phyloP scores from a whole-genome alignment of 2,113 vertebrate genomes.

The Myrmecophaga tridactyla region DNA sequence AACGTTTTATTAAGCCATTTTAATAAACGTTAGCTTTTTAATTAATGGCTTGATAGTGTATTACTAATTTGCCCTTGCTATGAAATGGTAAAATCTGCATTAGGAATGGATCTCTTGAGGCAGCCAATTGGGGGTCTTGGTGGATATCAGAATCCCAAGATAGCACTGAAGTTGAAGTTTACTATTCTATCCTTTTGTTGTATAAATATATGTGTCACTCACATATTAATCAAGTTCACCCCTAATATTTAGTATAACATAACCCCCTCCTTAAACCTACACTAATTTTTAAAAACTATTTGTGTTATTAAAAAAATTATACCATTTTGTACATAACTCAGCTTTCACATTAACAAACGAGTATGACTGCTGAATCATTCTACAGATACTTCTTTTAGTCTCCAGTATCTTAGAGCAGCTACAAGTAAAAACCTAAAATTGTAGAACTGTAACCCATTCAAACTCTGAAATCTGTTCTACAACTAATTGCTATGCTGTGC shows the following conservation, averaged over 20 bases:
- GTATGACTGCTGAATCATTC: too few species aligned
- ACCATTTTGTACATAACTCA: background rate
- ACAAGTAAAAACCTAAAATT: too few species aligned
- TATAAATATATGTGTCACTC: constrained; percentile 2
- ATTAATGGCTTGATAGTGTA: background rate
- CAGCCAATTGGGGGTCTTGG: background rate
- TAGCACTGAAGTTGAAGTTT: background rate
- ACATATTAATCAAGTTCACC: background rate
- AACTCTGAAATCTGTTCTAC: too few species aligned
- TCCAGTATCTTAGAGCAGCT: too few species aligned
- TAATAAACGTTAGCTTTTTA: background rate
- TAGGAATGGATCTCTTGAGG: background rate
- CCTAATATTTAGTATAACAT: background rate
- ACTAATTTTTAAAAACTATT: constrained; percentile 19
- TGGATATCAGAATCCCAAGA: background rate
- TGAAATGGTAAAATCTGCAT: background rate
- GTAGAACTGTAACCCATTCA: too few species aligned
- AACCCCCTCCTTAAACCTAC: background rate
- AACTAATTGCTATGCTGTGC: too few species aligned
- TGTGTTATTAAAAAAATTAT: background rate
- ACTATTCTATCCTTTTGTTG: constrained; percentile 13
- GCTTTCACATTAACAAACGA: constrained; percentile 28
- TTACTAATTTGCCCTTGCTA: background rate
- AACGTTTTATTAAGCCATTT: background rate
- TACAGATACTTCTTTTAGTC: too few species aligned